These are phyloP conservation scores for Parotia lawesii DNA, from an alignment of 2,113 vertebrate genomes.

Conservation along the genomic window DNA sequence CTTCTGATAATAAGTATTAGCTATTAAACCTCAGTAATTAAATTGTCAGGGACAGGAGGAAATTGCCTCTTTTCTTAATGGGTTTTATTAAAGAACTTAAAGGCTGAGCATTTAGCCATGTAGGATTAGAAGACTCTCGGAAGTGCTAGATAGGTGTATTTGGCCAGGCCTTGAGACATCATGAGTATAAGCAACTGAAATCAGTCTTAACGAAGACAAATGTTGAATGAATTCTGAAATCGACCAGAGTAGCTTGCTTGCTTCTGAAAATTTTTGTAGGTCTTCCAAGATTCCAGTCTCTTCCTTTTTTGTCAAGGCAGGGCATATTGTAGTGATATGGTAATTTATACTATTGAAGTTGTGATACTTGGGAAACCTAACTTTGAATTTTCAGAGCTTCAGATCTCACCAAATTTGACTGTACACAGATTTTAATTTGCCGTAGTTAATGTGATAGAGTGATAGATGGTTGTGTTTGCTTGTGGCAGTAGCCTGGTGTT, in stretches of 20 bases:
- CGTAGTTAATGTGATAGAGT: neutral
- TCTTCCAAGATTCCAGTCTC: neutral
- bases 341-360: neutral
- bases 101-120: neutral
- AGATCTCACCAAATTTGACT: neutral
- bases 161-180: neutral
- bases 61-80: neutral
- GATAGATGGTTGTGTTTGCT: neutral
- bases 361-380: neutral
- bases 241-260: neutral
- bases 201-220: neutral
- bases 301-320: neutral
- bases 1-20: neutral
- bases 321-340: neutral
- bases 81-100: neutral
- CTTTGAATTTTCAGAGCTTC: neutral
- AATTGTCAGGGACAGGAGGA: neutral
- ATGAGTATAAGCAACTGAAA: neutral
- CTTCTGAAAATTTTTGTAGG: neutral
- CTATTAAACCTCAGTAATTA: neutral
- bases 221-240: neutral
- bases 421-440: neutral
- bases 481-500: neutral
- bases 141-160: neutral
- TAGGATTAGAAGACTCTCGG: neutral